A percentile compares a stretch with the other conserved stretches of the same genome.
Conservation (phyloP, 2,888 invertebrate species). For the Oxytorus armatus region DNA sequence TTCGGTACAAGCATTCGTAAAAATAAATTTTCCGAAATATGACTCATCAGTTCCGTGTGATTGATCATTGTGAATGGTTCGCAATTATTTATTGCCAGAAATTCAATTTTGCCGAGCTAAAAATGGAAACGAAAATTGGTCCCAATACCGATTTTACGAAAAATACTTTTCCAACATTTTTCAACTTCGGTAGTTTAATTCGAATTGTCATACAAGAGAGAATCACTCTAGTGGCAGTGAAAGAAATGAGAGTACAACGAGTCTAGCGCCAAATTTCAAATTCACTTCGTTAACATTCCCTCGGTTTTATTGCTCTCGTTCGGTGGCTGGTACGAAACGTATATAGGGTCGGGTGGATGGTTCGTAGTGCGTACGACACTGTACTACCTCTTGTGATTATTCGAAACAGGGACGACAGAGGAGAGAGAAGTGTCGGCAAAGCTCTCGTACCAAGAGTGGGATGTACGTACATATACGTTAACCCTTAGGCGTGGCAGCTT, state of each 20-base stretch:
- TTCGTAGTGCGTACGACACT: constrained; percentile 38
- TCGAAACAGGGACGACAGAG: constrained; percentile 26
- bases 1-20: too few species aligned
- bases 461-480: constrained; percentile 54
- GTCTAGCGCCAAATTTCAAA: constrained; percentile 57
- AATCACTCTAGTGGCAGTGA: background rate
- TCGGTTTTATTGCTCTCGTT: constrained; percentile 34
- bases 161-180: constrained; percentile 7
- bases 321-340: background rate
- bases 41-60: too few species aligned
- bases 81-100: too few species aligned
- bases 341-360: constrained; percentile 32
- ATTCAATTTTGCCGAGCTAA: too few species aligned
- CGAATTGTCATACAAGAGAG: constrained; percentile 4
- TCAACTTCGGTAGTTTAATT: constrained; percentile 20
- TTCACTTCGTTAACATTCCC: constrained; percentile 59
- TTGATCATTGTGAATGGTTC: too few species aligned
- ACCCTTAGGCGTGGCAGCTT: constrained; percentile 40
- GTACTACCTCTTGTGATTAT: constrained; percentile 27
- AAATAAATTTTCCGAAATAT: too few species aligned
- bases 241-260: constrained; percentile 12
- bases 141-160: background rate
- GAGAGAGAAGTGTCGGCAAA: constrained; percentile 48
- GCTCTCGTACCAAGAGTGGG: constrained; percentile 32
- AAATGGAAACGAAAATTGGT: background rate